Evolutionary conservation across 2,888 invertebrate species (phyloP), one percentile per base, ranked within the genome.

Genomic region (Andrena minutula): DNA sequence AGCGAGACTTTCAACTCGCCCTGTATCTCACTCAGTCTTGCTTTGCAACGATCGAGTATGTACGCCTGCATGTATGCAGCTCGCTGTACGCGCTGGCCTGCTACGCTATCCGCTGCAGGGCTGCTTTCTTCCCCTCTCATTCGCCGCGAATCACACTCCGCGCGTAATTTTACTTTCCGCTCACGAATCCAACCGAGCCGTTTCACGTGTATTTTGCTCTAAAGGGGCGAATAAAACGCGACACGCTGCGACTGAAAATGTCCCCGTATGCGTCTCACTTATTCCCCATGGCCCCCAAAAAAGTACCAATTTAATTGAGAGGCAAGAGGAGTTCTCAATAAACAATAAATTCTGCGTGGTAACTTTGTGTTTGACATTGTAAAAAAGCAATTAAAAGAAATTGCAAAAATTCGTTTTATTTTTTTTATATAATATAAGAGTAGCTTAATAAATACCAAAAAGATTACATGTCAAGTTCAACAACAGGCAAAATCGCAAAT

Each of bases 21-120:
- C 20, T 70, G 74, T 49, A 63, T 61, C 49, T 71, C 66, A 53
- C 75, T 68, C 68, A 64, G 26, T 35, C 53, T 35, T 60, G 72
- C 61, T 49, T 68, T 65, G 53, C 28, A 30, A 28, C 83, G 78
- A 83, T 83, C 78, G 78, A 79, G 65, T 70, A 69, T 61, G 79
- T 61, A 66, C 83, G 79, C 83, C 83, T 84, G 79, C 63, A 75
- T 76, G 75, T 79, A 84, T 79, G 83, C 83, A 83, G 72, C 79
- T 47, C 69, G 72, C 23, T 73, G 66, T 70, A 64, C 58, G 68
- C 70, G 69, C 51, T 30, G 70, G 79, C 32, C 70, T 58, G 66
- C 79, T 47, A 60, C 58, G 73, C 70, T 75, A 75, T 83, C 79
- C 74, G 68, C 58, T n/a, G 16, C 63, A 32, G 16, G 76, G 76